Evolutionary conservation across 2,113 vertebrate species (phyloP), one percentile per base, ranked within the genome.

Genomic region (Thalassoma bifasciatum): DNA sequence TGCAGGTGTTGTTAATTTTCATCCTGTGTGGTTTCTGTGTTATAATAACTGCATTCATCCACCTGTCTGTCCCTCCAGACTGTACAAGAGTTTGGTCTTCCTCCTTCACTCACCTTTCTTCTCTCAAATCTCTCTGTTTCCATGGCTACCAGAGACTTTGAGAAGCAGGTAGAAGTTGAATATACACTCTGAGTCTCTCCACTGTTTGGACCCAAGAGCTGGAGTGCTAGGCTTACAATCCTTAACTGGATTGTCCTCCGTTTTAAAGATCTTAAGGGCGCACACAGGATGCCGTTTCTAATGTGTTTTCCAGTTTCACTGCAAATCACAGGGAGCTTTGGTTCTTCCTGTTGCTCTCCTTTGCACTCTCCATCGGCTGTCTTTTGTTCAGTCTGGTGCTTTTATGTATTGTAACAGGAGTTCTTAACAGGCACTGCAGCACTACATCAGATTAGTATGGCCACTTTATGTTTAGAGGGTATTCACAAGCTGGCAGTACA

Each of bases 131-230:
- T 74, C 60, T 54, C 67, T 76, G 86, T 90, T 89, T 84, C 86
- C 79, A 84, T 88, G 89, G 88, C 76, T 82, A 87, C 88, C 61
- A 51, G 63, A 26, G 67, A 77, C 58, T 72, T 66, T 68, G 67
- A 84, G 49, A 79, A 52, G 66, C 76, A 82, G 72, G 78, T 85
- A 73, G 44, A 85, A 56, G 38, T 60, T 79, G 54, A 68, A 69
- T 61, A 61, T 47, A 67, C 34, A 73, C 74, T 75, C 72, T 40
- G 62, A 72, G 66, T 14, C 23, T 77, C 26, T 75, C 30, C 57
- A 59, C 40, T 65, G 10, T 84, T 73, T 78, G 52, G 56, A 68
- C 26, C 79, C 13, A 63, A 14, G n/a, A 38, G 38, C 52, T 61
- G 30, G 42, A 67, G 53, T 67, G 34, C 30, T 13, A 4, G 7